Conservation (phyloP, 2,113 vertebrate genomes). For the Cynopterus brachyotis region DNA sequence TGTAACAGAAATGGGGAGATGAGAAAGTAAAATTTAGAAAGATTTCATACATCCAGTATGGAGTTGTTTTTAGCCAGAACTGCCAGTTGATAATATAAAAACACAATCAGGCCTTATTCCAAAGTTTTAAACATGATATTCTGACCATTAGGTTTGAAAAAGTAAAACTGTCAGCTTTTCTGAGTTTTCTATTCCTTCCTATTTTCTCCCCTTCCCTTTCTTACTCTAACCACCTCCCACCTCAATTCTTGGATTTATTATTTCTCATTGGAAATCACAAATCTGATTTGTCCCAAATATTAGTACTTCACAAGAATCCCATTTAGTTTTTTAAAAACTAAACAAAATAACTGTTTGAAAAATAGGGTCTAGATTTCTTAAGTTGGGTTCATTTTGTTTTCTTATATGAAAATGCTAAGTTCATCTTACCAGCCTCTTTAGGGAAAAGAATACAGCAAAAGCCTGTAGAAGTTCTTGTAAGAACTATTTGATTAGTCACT, state of each 20-base stretch:
- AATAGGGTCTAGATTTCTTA: neutral
- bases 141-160: neutral
- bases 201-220: too few species aligned
- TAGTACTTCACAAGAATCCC: neutral
- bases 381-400: neutral
- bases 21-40: neutral
- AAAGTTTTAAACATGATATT: neutral
- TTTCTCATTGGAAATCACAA: neutral
- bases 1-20: neutral
- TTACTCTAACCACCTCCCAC: neutral
- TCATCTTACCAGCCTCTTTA: neutral
- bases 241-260: neutral
- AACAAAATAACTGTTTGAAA: neutral
- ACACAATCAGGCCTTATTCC: neutral
- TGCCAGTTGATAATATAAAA: neutral
- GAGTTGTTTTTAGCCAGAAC: neutral
- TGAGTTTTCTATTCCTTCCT: neutral
- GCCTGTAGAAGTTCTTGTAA: too few species aligned
- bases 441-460: neutral
- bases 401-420: neutral
- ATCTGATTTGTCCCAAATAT: constrained; percentile 1
- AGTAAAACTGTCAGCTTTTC: neutral
- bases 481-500: constrained; percentile 16
- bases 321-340: neutral
- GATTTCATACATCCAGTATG: neutral